Evolutionary conservation across 2,113 vertebrate genomes (phyloP), one percentile per base, ranked within the genome.

Genomic region (Thryonomys swinderianus): DNA sequence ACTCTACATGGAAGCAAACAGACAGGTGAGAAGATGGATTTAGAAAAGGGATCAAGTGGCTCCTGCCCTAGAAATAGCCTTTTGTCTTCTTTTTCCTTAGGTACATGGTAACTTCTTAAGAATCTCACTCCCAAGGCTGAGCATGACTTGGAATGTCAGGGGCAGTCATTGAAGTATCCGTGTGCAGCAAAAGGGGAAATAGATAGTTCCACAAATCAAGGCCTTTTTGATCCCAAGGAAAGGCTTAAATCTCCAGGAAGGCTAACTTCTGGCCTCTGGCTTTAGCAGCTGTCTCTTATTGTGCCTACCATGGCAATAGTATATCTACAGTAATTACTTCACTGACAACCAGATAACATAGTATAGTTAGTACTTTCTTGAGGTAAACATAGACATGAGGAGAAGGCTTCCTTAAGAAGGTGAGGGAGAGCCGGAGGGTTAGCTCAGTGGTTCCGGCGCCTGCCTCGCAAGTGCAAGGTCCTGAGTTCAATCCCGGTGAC

Each of bases 1-100:
- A 16, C 98, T 99, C 66, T 99, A 99, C 95, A 99, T 99, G 85
- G 99, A 99, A 96, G 99, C 99, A 66, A 99, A 99, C 97, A 98
- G 99, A 91, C 98, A 99, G 99, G 99, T 99, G 96, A 99, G 99
- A 88, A 32, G 64, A 67, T 66, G 23, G 23, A 7, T 80, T 92
- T 79, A 83, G 62, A 88, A 86, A 40, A 74, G 18, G 40, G 59
- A 45, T 59, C 30, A 88, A n/a, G 51, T 23, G 51, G 8, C 34
- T 80, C 25, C 32, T 88, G 55, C 27, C 62, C 55, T 62, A 23
- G 27, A 62, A 40, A 18, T 16, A 91, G 40, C n/a, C 78, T 79
- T 84, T 93, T 95, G 45, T 88, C 73, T 92, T 79, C 62, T 90
- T 85, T 79, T 73, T 94, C 57, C 55, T 88, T 90, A 34, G 48